These are phyloP conservation scores for Apamea anceps DNA, from an alignment of 2,888 invertebrate genomes.

Conservation along the genomic window DNA sequence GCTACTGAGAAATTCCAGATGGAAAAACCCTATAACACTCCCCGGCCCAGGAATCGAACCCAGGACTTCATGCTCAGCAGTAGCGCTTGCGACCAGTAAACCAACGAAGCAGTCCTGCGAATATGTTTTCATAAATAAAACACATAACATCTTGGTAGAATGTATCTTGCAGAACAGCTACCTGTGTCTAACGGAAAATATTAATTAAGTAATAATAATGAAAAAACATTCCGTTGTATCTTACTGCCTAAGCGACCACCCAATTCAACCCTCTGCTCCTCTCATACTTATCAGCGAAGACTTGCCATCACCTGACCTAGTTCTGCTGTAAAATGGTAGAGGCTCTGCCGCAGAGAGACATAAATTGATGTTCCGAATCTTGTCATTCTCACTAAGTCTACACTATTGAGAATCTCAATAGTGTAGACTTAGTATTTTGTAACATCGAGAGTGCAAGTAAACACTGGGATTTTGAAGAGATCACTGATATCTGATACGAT, in stretches of 20 bases:
- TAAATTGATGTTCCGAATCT: conserved; percentile 5
- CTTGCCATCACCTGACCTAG: background rate
- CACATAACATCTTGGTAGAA: conserved; percentile 19
- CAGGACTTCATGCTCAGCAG: too few species aligned
- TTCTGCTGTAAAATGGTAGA: background rate
- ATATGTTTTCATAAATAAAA: conserved; percentile 15
- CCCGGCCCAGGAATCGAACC: background rate
- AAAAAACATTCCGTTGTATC: background rate
- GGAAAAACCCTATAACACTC: background rate
- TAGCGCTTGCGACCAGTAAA: background rate
- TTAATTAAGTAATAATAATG: background rate
- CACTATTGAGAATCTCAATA: too few species aligned
- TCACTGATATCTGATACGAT: conserved; percentile 20
- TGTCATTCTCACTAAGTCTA: too few species aligned
- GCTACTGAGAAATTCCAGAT: background rate
- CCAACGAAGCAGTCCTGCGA: background rate
- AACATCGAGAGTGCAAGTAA: conserved; percentile 11
- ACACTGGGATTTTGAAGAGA: background rate
- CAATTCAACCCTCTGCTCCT: background rate
- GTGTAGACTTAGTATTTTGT: background rate
- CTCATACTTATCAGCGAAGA: background rate
- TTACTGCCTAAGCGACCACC: background rate
- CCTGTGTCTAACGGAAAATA: background rate
- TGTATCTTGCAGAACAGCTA: background rate
- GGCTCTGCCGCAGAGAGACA: background rate